A percentile compares a stretch with the other conserved stretches of the same genome.
phyloP scores from a whole-genome alignment of 2,888 invertebrate genomes.

The Taphrorychus bicolor region DNA sequence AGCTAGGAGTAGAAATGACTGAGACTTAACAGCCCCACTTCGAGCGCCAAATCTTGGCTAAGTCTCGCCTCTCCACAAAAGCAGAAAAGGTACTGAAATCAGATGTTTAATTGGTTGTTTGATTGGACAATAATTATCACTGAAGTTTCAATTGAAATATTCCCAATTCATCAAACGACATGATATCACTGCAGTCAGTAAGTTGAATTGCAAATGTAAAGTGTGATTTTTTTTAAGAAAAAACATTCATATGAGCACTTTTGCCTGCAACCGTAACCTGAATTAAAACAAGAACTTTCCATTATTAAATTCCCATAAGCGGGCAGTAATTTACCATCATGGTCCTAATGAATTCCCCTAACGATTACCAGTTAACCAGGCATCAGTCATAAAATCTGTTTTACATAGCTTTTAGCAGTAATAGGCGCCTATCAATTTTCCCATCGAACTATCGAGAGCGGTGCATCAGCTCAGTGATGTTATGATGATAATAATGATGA shows the following conservation, averaged over 20 bases:
- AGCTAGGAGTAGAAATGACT: too few species aligned
- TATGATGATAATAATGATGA: conserved; percentile 26
- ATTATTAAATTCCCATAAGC: not conserved
- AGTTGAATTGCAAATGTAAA: too few species aligned
- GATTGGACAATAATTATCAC: too few species aligned
- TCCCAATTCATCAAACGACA: too few species aligned
- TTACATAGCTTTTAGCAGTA: conserved; percentile 22
- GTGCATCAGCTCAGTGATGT: conserved; percentile 21
- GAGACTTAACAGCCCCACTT: too few species aligned
- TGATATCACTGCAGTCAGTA: too few species aligned
- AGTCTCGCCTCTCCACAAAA: too few species aligned
- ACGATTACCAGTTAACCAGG: not conserved
- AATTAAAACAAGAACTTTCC: not conserved
- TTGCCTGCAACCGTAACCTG: not conserved
- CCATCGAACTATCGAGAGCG: conserved; percentile 26
- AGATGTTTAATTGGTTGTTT: too few species aligned
- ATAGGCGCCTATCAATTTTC: conserved; percentile 31
- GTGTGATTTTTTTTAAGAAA: too few species aligned
- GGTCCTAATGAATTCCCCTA: not conserved
- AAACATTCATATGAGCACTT: not conserved
- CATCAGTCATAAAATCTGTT: conserved; percentile 2
- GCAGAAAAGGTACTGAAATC: too few species aligned
- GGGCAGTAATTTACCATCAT: not conserved
- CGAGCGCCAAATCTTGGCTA: too few species aligned
- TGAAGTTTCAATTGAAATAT: too few species aligned